Evolutionary conservation across 1,140 invertebrate genomes (phyloP), one percentile per base, ranked within the genome.

Genomic region (Parapsyche elsis): DNA sequence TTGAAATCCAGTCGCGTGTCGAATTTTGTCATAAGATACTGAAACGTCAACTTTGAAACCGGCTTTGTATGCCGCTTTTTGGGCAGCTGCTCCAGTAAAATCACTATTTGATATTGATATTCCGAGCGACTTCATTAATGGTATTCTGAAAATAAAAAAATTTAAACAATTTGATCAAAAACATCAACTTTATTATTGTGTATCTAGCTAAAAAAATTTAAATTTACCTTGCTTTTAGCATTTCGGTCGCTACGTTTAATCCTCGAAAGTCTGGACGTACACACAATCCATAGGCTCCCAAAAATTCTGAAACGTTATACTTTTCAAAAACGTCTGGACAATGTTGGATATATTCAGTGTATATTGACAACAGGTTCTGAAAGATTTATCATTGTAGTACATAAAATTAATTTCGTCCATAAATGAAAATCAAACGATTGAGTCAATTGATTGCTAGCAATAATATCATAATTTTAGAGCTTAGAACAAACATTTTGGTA

Each of bases 241-340:
- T 78, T 61, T 83, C 81, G 9, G 74, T 16, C 16, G 81, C 24
- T 73, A 83, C 78, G 46, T 67, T 67, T 9, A 78, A 10, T 12
- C 81, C 79, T 44, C 81, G 70, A 53, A 73, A 83, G 0, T 78
- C 76, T 9, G 70, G 75, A 26, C 64, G 57, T 14, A 83, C 79
- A 44, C 70, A 78, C 7, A 83, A 57, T 23, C 76, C 81, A 14
- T 78, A 76, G 10, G 79, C 64, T 19, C 45, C 59, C 59, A 83
- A 19, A 46, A 57, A 78, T 61, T 57, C 24, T 12, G 67, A 21
- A 0, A 79, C 76, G 5, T 80, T 64, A 46, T 83, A 80, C 46
- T 75, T 78, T 46, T 80, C 71, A 21, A 74, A 76, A n/a, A 79
- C n/a, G 30, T 80, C 64, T n/a, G 79, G 79, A 53, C 67, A 80